Evolutionary conservation across 2,113 vertebrate genomes (phyloP).

Genomic region (Brachyhypopomus gauderio): DNA sequence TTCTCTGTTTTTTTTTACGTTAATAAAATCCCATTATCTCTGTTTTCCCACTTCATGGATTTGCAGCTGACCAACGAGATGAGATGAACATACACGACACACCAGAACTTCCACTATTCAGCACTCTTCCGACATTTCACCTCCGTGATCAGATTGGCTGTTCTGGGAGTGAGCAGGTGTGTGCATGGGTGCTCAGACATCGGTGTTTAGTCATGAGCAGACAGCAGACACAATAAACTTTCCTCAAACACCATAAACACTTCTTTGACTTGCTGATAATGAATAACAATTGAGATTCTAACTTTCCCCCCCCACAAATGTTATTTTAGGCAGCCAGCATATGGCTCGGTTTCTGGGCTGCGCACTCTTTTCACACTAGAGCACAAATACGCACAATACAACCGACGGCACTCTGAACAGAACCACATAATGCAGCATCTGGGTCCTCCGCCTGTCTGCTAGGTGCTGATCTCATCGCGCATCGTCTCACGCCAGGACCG

Average conservation of each 20-base stretch:
- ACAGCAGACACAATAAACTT: constrained; percentile 3
- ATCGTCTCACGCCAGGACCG: constrained; percentile 3
- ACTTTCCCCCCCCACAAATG: background rate
- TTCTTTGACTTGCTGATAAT: background rate
- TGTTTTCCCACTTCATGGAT: constrained; percentile 26
- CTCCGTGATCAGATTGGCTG: constrained; percentile 43
- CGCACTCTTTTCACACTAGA: background rate
- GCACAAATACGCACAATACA: background rate
- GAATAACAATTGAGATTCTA: background rate
- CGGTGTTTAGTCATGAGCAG: background rate
- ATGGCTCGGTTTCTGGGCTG: no score
- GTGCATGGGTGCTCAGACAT: background rate
- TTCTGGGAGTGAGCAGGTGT: constrained; percentile 37
- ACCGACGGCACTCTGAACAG: background rate
- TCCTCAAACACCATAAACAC: background rate
- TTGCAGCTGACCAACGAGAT: constrained; percentile 13
- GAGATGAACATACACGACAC: constrained; percentile 33
- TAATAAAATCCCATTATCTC: constrained; percentile 48
- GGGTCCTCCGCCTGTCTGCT: background rate
- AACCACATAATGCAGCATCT: background rate
- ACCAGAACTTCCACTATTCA: constrained; percentile 22
- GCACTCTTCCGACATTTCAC: constrained; percentile 41
- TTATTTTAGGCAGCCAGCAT: background rate
- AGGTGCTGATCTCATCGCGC: constrained; percentile 15
- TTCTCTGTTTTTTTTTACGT: background rate